phyloP scores from a whole-genome alignment of 2,888 invertebrate species.

The Noctua janthe region DNA sequence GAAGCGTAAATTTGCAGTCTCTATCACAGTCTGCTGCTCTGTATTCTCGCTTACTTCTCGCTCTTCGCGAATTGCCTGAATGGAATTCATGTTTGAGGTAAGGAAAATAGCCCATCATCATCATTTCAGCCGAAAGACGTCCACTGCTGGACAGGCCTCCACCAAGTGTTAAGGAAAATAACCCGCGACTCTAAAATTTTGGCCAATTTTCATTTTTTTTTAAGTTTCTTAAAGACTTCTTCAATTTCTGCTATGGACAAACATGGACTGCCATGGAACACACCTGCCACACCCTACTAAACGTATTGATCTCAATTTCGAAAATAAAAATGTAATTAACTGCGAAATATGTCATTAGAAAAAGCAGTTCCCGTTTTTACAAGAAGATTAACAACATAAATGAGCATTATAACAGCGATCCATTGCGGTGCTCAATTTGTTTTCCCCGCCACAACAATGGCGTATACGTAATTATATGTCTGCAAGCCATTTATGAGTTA shows the following conservation, averaged over 20 bases:
- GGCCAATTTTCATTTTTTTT: too few species aligned
- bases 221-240: too few species aligned
- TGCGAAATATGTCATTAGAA: conserved; percentile 3
- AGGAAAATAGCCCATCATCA: background rate
- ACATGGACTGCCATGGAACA: background rate
- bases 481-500: conserved; percentile 72
- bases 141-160: too few species aligned
- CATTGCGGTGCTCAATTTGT: conserved; percentile 66
- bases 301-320: background rate
- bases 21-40: background rate
- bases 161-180: too few species aligned
- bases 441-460: conserved; percentile 78
- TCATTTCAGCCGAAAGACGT: too few species aligned
- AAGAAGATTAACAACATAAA: conserved; percentile 13
- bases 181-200: too few species aligned
- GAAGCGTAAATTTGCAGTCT: background rate
- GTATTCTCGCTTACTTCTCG: too few species aligned
- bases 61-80: too few species aligned
- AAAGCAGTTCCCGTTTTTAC: conserved; percentile 5
- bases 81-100: background rate
- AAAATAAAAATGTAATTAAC: background rate
- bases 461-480: conserved; percentile 76
- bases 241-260: background rate
- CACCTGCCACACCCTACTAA: background rate
- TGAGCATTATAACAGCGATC: conserved; percentile 23